A percentile compares a stretch with the other conserved stretches of the same genome.
Conservation (phyloP, 2,113 vertebrate species). For the Phyllostomus discolor region DNA sequence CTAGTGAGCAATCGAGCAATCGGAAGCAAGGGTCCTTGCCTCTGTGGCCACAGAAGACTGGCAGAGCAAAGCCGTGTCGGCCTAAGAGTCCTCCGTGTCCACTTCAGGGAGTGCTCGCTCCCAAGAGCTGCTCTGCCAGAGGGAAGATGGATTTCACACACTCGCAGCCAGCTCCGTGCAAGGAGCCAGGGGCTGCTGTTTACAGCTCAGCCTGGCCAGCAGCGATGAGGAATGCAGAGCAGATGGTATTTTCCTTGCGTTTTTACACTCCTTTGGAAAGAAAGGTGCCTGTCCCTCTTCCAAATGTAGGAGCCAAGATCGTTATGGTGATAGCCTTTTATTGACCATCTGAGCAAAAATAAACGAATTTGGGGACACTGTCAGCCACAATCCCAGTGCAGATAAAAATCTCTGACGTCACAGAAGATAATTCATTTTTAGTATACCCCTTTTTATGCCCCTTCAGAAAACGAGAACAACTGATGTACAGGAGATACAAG, state of each 20-base stretch:
- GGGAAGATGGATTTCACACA: not conserved
- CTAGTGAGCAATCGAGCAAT: not conserved
- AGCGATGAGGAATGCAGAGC: not conserved
- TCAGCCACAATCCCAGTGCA: not conserved
- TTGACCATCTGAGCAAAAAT: slow-evolving; percentile 15
- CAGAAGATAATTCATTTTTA: not conserved
- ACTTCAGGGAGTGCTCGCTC: not conserved
- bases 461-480: not conserved
- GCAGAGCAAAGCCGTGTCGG: slow-evolving; percentile 10
- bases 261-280: slow-evolving; percentile 37
- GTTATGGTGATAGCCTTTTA: not conserved
- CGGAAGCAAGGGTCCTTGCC: not conserved
- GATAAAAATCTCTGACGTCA: not conserved
- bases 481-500: not conserved
- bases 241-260: slow-evolving; percentile 54
- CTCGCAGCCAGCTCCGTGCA: not conserved
- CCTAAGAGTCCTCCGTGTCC: not conserved
- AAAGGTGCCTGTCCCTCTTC: not conserved
- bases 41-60: not conserved
- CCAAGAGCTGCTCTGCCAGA: not conserved
- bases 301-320: slow-evolving; percentile 11
- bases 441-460: not conserved
- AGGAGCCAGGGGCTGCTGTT: slow-evolving; percentile 23
- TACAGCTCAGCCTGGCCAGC: slow-evolving; percentile 50
- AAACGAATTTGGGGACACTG: slow-evolving; percentile 5